Percentiles rank a stretch among this genome's conserved stretches.
Evolutionary conservation across 2,797 vertebrate genomes (phyloP).

Genomic region (Melanotaenia pygmaea): DNA sequence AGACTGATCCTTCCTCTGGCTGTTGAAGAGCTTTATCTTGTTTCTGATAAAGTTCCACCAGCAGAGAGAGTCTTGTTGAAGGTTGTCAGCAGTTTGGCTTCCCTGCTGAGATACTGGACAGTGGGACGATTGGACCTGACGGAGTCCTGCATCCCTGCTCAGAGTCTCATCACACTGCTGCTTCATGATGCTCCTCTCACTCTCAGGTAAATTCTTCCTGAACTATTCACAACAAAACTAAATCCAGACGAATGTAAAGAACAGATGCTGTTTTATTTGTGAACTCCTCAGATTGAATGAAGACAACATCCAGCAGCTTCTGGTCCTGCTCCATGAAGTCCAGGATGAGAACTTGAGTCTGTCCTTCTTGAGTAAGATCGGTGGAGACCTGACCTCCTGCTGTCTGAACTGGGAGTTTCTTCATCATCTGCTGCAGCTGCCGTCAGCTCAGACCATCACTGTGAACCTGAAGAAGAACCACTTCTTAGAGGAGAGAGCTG

Average conservation of each 20-base stretch:
- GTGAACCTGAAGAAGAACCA: constrained; percentile 51
- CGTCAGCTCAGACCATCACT: constrained; percentile 36
- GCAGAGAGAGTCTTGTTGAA: constrained; percentile 21
- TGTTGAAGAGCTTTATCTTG: constrained; percentile 47
- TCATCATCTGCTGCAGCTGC: constrained; percentile 53
- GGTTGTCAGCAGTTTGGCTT: constrained; percentile 47
- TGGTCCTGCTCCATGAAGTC: constrained; percentile 44
- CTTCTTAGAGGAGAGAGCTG: constrained; percentile 23
- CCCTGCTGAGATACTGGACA: constrained; percentile 56
- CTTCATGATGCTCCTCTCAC: constrained; percentile 35
- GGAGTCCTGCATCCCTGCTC: constrained; percentile 42
- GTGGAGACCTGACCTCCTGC: constrained; percentile 60
- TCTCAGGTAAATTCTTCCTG: constrained; percentile 45
- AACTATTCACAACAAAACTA: neutral
- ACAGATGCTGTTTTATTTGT: neutral
- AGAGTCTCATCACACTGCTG: constrained; percentile 46
- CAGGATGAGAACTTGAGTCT: constrained; percentile 45
- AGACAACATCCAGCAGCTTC: constrained; percentile 40
- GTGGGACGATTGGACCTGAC: constrained; percentile 60
- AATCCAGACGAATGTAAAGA: neutral
- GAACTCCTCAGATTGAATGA: constrained; percentile 42
- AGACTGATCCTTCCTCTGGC: neutral
- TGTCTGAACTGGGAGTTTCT: constrained; percentile 58
- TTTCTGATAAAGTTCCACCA: neutral
- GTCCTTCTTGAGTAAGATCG: constrained; percentile 47